Conservation (phyloP, 2,113 vertebrate genomes). For the Dasyornis broadbenti region DNA sequence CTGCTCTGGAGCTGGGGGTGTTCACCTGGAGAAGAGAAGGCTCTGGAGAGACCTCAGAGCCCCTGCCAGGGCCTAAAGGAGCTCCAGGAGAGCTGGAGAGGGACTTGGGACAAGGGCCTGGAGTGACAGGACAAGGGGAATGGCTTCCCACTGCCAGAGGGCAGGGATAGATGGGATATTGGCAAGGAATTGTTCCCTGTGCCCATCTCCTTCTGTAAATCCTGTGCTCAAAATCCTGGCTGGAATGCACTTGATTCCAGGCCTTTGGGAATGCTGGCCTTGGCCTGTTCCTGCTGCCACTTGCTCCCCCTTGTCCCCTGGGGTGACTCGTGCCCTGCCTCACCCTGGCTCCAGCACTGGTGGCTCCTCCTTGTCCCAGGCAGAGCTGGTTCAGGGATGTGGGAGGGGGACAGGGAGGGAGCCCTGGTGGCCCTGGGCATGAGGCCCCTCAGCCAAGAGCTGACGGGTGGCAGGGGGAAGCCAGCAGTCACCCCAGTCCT, state of each 20-base stretch:
- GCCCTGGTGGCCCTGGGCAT: fast-evolving
- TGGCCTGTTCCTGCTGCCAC: neutral
- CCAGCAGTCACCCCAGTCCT: neutral
- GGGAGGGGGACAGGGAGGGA: neutral
- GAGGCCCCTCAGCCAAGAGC: neutral
- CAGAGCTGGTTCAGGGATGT: neutral
- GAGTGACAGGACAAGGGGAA: neutral
- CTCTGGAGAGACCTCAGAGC: neutral
- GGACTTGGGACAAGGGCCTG: neutral
- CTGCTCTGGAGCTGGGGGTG: neutral
- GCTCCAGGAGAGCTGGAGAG: neutral
- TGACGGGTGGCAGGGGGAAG: neutral
- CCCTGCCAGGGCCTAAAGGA: fast-evolving
- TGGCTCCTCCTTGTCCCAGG: neutral
- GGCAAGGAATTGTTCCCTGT: fast-evolving
- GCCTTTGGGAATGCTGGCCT: neutral
- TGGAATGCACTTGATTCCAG: neutral
- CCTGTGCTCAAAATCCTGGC: neutral
- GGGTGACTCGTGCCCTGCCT: neutral
- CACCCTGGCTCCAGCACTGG: neutral
- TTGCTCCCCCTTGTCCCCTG: neutral
- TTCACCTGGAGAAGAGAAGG: neutral
- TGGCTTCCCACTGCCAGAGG: neutral
- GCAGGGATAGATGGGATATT: fast-evolving
- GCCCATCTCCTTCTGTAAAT: neutral